These are phyloP conservation scores for Cichladusa arquata DNA, from an alignment of 2,113 vertebrate genomes.

Conservation along the genomic window DNA sequence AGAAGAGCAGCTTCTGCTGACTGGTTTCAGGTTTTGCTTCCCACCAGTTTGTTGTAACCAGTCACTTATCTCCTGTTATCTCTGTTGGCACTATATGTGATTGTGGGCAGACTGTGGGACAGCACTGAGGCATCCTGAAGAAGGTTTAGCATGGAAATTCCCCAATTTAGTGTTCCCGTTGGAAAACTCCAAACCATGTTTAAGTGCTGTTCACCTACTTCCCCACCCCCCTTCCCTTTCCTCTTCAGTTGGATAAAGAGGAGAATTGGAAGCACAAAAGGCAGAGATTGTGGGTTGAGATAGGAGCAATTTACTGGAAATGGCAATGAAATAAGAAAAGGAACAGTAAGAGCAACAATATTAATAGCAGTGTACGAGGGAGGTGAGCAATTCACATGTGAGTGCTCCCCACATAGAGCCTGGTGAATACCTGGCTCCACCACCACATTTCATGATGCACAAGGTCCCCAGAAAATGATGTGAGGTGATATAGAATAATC, in stretches of 20 bases:
- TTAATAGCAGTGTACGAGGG: background rate
- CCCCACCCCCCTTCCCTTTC: rapidly evolving
- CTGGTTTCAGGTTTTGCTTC: background rate
- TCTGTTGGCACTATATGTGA: background rate
- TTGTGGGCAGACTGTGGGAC: background rate
- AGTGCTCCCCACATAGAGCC: background rate
- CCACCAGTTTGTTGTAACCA: background rate
- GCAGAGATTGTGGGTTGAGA: background rate
- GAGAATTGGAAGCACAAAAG: background rate
- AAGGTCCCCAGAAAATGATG: background rate
- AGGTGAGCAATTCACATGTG: background rate
- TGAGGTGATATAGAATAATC: background rate
- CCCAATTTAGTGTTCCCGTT: background rate
- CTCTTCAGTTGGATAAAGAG: background rate
- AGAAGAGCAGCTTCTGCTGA: background rate
- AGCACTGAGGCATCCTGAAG: background rate
- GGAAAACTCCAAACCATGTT: background rate
- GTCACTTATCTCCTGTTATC: background rate
- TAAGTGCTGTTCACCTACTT: background rate
- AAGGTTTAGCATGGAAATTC: background rate
- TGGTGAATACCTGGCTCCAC: background rate
- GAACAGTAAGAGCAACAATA: background rate
- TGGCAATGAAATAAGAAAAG: background rate
- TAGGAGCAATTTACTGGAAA: background rate
- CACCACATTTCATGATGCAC: rapidly evolving